Evolutionary conservation across 92 coral and sea anemone species (phyloP), one percentile per base, ranked within the genome.

Genomic region (Phenganax subtilis): DNA sequence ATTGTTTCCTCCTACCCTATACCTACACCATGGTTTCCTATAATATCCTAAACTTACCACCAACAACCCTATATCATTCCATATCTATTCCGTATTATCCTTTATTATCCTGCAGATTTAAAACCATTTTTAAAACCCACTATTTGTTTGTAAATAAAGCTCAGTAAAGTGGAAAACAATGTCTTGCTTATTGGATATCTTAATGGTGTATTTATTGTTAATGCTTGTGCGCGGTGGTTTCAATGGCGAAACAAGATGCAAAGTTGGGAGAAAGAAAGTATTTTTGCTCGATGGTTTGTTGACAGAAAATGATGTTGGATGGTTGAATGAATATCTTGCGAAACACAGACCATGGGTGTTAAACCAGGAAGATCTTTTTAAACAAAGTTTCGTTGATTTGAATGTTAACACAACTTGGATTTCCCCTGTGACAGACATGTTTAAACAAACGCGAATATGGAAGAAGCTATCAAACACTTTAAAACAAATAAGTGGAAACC

Each of bases 391-490:
- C 12, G 3, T 59, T 57, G 70, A 76, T 31, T 29, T 76, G 81
- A 57, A 60, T 2, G 15, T 28, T 3, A 76, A 76, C 54, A 20
- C 81, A 47, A 57, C 97, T 1, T 93, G 97, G 97, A 84, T 91
- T 0, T 90, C 97, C 0, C 93, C 93, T n/a, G 51, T 93, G 10
- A 91, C 86, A 8, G 86, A 88, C 57, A 86, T 84, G 81, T 91
- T 93, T 77, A 76, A 80, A 60, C 77, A 72, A 1, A 87, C 97
- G 6, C 72, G 71, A 51, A 30, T 93, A 31, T 93, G 96, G 96
- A 74, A 81, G 53, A 72, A 71, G 12, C 84, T 85, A 11, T 84
- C 81, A 31, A 84, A 71, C 57, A 84, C 79, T 30, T 78, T 86
- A 10, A 82, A 81, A 67, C 55, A 81, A 15, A 30, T 91, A 0